A percentile compares a stretch with the other conserved stretches of the same genome.
These are phyloP conservation scores for Holocentrus rufus DNA, from an alignment of 2,797 vertebrate species.

Conservation along the genomic window DNA sequence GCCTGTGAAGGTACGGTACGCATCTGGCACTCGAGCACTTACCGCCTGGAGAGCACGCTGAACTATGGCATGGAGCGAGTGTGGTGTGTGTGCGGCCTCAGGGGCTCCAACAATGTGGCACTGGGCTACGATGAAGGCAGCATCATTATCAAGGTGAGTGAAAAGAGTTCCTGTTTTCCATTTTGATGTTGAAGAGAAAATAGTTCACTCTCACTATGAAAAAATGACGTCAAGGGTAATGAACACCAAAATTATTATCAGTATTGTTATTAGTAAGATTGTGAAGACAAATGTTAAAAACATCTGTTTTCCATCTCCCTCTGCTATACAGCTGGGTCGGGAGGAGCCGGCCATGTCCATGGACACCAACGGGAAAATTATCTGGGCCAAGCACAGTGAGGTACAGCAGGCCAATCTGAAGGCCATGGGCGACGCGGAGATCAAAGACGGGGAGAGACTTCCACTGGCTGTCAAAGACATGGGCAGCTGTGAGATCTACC, in stretches of 20 bases:
- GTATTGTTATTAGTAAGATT: too few species aligned
- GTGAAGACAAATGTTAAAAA: too few species aligned
- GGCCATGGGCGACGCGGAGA: conserved; percentile 97
- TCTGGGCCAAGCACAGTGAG: conserved; percentile 98
- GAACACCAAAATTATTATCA: too few species aligned
- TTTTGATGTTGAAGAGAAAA: background rate
- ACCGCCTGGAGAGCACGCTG: conserved; percentile 95
- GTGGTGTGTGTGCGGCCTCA: conserved; percentile 95
- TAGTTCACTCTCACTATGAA: background rate
- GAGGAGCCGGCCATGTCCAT: conserved; percentile 99
- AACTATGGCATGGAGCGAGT: conserved; percentile 99
- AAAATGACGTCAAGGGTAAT: too few species aligned
- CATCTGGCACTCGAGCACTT: conserved; percentile 98
- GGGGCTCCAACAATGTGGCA: conserved; percentile 96
- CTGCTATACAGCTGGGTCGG: conserved; percentile 87
- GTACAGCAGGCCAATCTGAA: conserved; percentile 98
- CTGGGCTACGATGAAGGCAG: conserved; percentile 98
- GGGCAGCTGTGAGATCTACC: conserved; percentile 99
- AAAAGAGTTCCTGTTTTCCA: background rate
- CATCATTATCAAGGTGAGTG: conserved; percentile 95
- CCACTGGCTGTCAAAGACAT: conserved; percentile 97
- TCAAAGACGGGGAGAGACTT: conserved; percentile 95
- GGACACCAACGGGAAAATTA: conserved; percentile 98
- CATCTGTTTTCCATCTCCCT: background rate
- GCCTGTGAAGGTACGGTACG: conserved; percentile 89